Base-by-base conservation (phyloP, 2,113 vertebrate genomes). In the Psilopsiagon aurifrons region DNA sequence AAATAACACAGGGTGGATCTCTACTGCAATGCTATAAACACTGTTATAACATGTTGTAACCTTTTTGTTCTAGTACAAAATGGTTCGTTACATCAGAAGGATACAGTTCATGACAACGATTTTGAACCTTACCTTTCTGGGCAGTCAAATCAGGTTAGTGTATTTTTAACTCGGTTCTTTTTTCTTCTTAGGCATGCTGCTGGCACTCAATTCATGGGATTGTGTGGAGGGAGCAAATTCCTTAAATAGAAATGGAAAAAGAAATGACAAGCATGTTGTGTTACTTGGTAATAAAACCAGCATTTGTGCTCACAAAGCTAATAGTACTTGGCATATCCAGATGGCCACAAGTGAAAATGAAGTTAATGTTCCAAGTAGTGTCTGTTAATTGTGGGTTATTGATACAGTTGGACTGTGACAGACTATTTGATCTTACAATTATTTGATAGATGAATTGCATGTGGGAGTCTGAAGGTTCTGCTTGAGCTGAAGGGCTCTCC, bases 31-130 rank as follows among this genome's bases (percentile, higher is more conserved):
- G 49, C 92, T 85, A 18, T 44, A 84, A 29, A 35, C 23, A 14
- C 7, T 76, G 11, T 84, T 88, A 6, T 94, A 91, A 96, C 68
- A 5, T 64, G 29, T 88, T 95, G 69, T 51, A 93, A 94, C 52
- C 93, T 92, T 98, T 96, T 97, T 91, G 22, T 98, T 98, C 57
- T 95, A 99, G 99, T 99, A 95, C 99, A 99, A 98, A 99, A 99
- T 98, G 99, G 99, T 98, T 99, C 99, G 6, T 97, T 99, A 97
- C 99, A 99, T 98, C 99, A 99, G 97, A 99, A 99, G 98, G 99
- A 99, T 92, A 98, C 98, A 90, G 98, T 99, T 92, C 99, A 99
- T 20, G 99, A 99, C 98, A 99, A 98, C 96, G 99, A 99, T 97
- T 99, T 99, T 98, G 99, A 99, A 95, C 99, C 98, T 97, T 99